A percentile compares a stretch with the other conserved stretches of the same genome.
Conservation (phyloP, 2,797 vertebrate genomes). For the Schizopygopsis malacanthus region DNA sequence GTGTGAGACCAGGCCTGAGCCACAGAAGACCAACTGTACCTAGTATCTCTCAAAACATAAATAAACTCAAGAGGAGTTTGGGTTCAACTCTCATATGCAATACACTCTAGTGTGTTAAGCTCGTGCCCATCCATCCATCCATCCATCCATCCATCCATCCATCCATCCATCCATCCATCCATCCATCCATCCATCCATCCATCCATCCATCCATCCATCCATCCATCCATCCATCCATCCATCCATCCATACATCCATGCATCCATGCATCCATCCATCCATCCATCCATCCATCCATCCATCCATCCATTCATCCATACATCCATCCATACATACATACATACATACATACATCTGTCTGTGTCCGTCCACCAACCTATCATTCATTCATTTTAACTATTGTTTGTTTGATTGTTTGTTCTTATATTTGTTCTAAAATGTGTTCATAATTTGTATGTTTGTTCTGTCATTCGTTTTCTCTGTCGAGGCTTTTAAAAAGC, state of each 20-base stretch:
- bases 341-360: rapidly evolving
- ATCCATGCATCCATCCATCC: too few species aligned
- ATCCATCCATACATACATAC: background rate
- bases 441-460: background rate
- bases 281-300: too few species aligned
- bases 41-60: conserved; percentile 12
- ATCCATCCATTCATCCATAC: too few species aligned
- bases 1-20: background rate
- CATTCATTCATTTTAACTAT: too few species aligned
- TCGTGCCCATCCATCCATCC: background rate
- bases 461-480: background rate
- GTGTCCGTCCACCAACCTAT: background rate
- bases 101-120: background rate
- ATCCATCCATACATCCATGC: too few species aligned
- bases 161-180: background rate
- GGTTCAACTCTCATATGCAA: background rate
- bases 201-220: background rate
- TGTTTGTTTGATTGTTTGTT: background rate
- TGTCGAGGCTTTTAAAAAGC: background rate
- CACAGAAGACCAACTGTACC: background rate
- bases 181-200: background rate
- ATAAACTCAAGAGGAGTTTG: background rate
- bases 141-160: background rate
- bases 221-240: too few species aligned
- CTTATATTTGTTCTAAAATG: background rate